Percentiles rank a stretch among this genome's conserved stretches.
Evolutionary conservation across 2,888 invertebrate genomes (phyloP).

Genomic region (Brachyopa scutellaris): DNA sequence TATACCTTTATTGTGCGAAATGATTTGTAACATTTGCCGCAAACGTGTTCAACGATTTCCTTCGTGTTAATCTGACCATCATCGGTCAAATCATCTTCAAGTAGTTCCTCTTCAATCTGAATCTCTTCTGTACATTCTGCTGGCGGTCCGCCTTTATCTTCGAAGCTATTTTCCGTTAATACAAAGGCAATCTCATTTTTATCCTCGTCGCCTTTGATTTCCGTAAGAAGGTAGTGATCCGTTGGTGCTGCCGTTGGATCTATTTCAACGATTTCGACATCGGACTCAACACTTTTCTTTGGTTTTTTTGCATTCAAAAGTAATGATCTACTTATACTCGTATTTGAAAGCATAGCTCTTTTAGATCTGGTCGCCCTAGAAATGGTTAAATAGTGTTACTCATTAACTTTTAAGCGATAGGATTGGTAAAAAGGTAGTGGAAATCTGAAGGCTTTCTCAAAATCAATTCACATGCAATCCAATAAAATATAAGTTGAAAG

Average conservation of each 20-base stretch:
- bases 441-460: no score
- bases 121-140: conserved; percentile 51
- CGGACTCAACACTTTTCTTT: background rate
- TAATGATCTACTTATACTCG: background rate
- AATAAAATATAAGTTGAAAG: no score
- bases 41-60: conserved; percentile 81
- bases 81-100: conserved; percentile 14
- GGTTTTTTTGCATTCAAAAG: conserved; percentile 11
- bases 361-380: conserved; percentile 23
- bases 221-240: conserved; percentile 56
- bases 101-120: conserved; percentile 22
- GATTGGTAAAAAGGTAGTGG: background rate
- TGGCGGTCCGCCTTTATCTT: background rate
- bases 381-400: no score
- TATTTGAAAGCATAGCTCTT: background rate
- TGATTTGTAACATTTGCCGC: conserved; percentile 80
- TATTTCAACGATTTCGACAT: background rate
- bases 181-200: conserved; percentile 49
- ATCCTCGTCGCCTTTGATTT: conserved; percentile 35
- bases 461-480: no score
- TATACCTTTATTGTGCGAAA: conserved; percentile 77
- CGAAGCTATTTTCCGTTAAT: conserved; percentile 6
- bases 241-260: conserved; percentile 15
- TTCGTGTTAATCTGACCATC: conserved; percentile 74
- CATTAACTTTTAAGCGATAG: background rate